Base-by-base conservation (phyloP, 2,888 invertebrate genomes). In the Ceramica pisi region DNA sequence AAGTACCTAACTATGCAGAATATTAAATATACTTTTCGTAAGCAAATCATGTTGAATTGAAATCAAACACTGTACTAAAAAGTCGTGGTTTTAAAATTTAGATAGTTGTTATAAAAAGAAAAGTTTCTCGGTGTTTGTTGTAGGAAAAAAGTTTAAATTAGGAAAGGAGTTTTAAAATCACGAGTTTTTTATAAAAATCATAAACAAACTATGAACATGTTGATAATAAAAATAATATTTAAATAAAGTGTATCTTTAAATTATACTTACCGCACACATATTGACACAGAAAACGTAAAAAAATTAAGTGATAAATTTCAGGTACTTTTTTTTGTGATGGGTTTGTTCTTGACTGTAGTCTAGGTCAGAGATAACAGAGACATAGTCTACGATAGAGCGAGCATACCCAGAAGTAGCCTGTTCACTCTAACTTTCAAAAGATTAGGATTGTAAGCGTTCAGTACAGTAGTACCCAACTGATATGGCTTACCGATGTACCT, bases 151-250 rank as follows among this genome's bases (percentile, higher is more conserved):
- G 61, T 60, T 61, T 21, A n/a, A 48, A 55, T 31, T 55, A 75
- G 53, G 16, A 14, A 62, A 44, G 38, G 23, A 31, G 50, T 70
- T 66, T 75, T 73, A 62, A 84, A 84, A 71, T 71, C 70, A 75
- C 73, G 82, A 70, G 70, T 68, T 68, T 66, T 12, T 53, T 51
- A 60, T 57, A 60, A 69, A 76, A 74, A 14, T 61, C 65, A 68
- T 72, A 71, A 76, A n/a, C 66, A 67, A 75, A 71, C 69, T 82
- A 82, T 82, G 50, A 67, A 74, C 60, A 56, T 82, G 82, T 84
- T 82, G 67, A 44, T 67, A 71, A 51, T 31, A 72, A 82, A 71
- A 78, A 78, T 75, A 79, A 82, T 38, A 21, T 74, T 61, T 65
- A 65, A 67, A 48, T 44, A 57, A 75, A 74, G 16, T 82, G 63